These are phyloP conservation scores for Tachycineta bicolor DNA, from an alignment of 2,113 vertebrate genomes.

Conservation along the genomic window DNA sequence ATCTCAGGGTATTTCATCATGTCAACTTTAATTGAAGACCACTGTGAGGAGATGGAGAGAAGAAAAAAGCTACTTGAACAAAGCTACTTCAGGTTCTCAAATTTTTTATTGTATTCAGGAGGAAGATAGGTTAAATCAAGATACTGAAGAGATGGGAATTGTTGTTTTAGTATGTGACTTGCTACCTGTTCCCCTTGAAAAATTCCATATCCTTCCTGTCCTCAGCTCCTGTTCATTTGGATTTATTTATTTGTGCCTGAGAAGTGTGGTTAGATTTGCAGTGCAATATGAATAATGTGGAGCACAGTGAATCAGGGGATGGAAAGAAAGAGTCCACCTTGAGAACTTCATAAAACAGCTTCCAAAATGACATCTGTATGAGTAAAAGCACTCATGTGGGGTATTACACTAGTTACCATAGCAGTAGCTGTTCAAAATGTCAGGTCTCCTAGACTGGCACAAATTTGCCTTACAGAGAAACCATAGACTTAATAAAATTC, in stretches of 20 bases:
- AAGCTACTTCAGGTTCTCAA: neutral
- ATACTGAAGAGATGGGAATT: neutral
- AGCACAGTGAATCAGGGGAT: neutral
- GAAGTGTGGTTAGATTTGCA: neutral
- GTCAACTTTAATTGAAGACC: slow-evolving; percentile 46
- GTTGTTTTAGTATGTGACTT: neutral
- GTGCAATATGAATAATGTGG: neutral
- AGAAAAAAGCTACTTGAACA: neutral
- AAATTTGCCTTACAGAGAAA: neutral
- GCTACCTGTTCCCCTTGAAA: neutral
- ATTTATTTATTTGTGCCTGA: neutral
- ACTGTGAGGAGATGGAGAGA: slow-evolving; percentile 7
- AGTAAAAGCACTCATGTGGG: neutral
- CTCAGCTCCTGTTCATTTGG: neutral
- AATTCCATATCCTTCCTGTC: neutral
- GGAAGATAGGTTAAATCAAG: neutral
- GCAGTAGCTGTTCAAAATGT: neutral
- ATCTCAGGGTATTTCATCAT: slow-evolving; percentile 2
- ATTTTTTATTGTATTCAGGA: neutral
- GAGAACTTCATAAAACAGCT: neutral
- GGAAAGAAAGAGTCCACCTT: neutral
- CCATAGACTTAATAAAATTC: neutral
- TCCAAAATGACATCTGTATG: neutral
- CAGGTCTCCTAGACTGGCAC: neutral
- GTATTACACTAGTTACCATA: neutral